These are phyloP conservation scores for Sitodiplosis mosellana DNA, from an alignment of 1,140 invertebrate genomes.

Conservation along the genomic window DNA sequence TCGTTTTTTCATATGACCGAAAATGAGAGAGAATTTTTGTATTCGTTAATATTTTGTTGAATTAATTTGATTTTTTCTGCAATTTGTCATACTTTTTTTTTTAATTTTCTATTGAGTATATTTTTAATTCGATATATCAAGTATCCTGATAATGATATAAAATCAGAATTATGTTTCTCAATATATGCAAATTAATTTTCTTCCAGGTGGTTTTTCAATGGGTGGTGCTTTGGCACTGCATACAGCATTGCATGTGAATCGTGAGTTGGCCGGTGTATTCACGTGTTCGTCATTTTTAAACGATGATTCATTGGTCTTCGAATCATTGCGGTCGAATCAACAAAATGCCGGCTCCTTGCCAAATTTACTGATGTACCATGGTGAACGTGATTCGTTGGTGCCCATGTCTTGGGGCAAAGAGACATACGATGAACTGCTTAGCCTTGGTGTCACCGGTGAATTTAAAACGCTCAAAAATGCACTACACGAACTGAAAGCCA, in stretches of 20 bases:
- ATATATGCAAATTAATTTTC: slow-evolving; percentile 2
- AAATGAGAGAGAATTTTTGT: too few species aligned
- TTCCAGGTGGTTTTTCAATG: slow-evolving; percentile 56
- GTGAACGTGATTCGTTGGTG: slow-evolving; percentile 33
- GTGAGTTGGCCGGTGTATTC: slow-evolving; percentile 44
- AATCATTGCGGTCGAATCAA: slow-evolving; percentile 23
- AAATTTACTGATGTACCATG: slow-evolving; percentile 28
- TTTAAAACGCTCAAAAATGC: slow-evolving; percentile 29
- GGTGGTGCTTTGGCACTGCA: slow-evolving; percentile 50
- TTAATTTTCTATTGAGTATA: slow-evolving; percentile 1
- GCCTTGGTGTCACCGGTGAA: slow-evolving; percentile 28
- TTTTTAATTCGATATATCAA: too few species aligned
- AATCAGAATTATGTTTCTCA: not conserved
- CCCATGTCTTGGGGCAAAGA: slow-evolving; percentile 31
- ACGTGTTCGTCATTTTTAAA: slow-evolving; percentile 54
- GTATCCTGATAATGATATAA: not conserved
- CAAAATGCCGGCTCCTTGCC: slow-evolving; percentile 10
- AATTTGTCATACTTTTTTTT: too few species aligned
- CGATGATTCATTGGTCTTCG: slow-evolving; percentile 40
- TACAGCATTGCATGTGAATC: slow-evolving; percentile 37
- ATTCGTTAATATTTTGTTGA: too few species aligned
- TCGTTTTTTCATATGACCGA: too few species aligned
- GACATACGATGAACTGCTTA: slow-evolving; percentile 26
- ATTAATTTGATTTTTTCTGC: too few species aligned
- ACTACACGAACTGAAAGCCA: slow-evolving; percentile 32